Percentiles rank a stretch among this genome's conserved stretches.
Conservation (phyloP, 1,140 invertebrate species). For the Hestina assimilis region DNA sequence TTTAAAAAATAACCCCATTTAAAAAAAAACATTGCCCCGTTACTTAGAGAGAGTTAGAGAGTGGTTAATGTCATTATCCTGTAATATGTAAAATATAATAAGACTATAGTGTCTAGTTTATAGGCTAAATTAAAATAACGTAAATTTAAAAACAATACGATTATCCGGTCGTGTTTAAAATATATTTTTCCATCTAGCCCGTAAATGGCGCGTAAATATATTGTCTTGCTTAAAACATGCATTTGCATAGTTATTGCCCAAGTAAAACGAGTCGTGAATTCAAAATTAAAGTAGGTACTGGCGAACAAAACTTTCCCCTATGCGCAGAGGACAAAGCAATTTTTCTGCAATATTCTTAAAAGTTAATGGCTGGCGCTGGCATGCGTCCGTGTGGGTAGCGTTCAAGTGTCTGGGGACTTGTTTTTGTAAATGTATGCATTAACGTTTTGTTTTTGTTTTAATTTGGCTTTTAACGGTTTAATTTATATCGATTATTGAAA, state of each 20-base stretch:
- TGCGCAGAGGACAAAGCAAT: conserved; percentile 27
- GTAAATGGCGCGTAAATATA: conserved; percentile 11
- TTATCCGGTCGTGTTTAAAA: background rate
- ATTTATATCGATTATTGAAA: background rate
- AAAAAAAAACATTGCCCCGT: too few relatives aligned
- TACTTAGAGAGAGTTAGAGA: too few relatives aligned
- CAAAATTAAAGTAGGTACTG: conserved; percentile 23
- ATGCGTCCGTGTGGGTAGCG: conserved; percentile 8
- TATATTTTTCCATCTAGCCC: background rate
- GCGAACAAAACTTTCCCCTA: conserved; percentile 30
- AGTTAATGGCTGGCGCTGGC: conserved; percentile 23
- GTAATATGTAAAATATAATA: too few relatives aligned
- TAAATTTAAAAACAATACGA: background rate
- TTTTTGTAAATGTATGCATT: background rate
- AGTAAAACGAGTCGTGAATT: conserved; percentile 30
- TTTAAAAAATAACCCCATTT: too few relatives aligned
- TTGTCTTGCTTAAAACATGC: conserved; percentile 12
- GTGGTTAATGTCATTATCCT: too few relatives aligned
- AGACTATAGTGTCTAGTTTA: too few relatives aligned
- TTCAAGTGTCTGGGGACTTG: background rate
- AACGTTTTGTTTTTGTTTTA: background rate
- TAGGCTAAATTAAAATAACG: too few relatives aligned
- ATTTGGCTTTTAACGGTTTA: background rate
- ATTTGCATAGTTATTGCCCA: conserved; percentile 33
- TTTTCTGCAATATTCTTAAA: conserved; percentile 29